phyloP scores from a whole-genome alignment of 2,113 vertebrate genomes.

The Steatornis caripensis region DNA sequence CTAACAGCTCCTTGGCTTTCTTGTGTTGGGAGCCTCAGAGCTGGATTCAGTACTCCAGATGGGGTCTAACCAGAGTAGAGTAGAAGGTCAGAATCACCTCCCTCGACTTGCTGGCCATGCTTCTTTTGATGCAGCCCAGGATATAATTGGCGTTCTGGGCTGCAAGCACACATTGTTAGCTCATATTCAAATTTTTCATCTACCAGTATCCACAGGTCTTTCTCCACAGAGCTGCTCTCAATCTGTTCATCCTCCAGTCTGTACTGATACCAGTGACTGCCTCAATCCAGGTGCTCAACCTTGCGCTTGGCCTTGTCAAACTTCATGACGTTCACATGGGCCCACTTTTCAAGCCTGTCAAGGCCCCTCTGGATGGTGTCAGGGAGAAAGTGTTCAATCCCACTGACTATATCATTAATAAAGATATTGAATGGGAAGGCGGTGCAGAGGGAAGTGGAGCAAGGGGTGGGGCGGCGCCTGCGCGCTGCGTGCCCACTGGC shows the following conservation, averaged over 20 bases:
- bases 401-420: not conserved
- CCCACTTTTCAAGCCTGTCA: not conserved
- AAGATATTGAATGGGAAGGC: too few relatives aligned
- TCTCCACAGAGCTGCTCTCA: not conserved
- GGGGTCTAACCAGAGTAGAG: not conserved
- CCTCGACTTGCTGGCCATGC: fast-evolving
- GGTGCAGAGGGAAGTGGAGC: too few relatives aligned
- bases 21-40: not conserved
- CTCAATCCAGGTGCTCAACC: not conserved
- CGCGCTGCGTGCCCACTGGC: too few relatives aligned
- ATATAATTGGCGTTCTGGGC: fast-evolving
- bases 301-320: not conserved
- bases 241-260: not conserved
- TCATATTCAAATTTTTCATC: not conserved
- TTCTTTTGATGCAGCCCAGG: not conserved
- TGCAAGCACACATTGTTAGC: fast-evolving
- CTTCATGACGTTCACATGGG: not conserved
- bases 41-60: not conserved
- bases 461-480: too few relatives aligned
- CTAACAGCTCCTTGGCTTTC: not conserved
- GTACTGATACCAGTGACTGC: too few relatives aligned
- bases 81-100: not conserved
- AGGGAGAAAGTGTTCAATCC: not conserved
- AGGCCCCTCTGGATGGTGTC: not conserved
- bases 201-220: fast-evolving